Evolutionary conservation across 2,113 vertebrate genomes (phyloP).

Genomic region (Heliornis fulica): DNA sequence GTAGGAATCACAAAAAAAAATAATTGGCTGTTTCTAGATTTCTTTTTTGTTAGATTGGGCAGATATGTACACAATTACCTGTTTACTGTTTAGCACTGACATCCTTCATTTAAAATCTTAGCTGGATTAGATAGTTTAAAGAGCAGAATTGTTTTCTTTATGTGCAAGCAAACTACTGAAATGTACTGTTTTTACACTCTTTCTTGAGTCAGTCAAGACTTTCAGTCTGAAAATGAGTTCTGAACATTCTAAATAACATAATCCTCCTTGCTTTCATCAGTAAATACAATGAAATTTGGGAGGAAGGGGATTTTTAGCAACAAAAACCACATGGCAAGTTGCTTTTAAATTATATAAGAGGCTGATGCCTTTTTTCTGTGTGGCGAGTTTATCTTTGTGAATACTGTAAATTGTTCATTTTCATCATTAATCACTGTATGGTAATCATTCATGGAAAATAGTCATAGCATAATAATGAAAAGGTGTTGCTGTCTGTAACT

Average conservation of each 20-base stretch:
- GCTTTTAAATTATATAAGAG: neutral
- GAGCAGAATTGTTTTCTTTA: neutral
- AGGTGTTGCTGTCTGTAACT: neutral
- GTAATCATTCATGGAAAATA: neutral
- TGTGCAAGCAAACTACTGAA: neutral
- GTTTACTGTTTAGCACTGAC: neutral
- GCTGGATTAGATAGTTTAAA: neutral
- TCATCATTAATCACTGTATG: constrained; percentile 5
- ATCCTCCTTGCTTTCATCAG: neutral
- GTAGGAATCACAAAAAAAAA: neutral
- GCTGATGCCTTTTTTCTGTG: neutral
- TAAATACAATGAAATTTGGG: neutral
- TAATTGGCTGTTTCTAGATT: constrained; percentile 2
- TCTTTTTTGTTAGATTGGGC: neutral
- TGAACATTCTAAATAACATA: neutral
- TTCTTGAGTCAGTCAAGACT: neutral
- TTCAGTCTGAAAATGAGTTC: neutral
- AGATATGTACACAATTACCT: neutral
- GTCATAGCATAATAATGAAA: neutral
- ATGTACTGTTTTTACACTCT: neutral
- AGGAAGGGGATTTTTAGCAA: neutral
- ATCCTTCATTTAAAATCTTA: neutral
- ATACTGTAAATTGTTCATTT: constrained; percentile 27
- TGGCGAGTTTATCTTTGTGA: constrained; percentile 13
- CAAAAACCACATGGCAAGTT: neutral